Percentiles rank a stretch among this genome's conserved stretches.
phyloP scores from a whole-genome alignment of 2,797 vertebrate genomes.

The Phaenicophaeus curvirostris region DNA sequence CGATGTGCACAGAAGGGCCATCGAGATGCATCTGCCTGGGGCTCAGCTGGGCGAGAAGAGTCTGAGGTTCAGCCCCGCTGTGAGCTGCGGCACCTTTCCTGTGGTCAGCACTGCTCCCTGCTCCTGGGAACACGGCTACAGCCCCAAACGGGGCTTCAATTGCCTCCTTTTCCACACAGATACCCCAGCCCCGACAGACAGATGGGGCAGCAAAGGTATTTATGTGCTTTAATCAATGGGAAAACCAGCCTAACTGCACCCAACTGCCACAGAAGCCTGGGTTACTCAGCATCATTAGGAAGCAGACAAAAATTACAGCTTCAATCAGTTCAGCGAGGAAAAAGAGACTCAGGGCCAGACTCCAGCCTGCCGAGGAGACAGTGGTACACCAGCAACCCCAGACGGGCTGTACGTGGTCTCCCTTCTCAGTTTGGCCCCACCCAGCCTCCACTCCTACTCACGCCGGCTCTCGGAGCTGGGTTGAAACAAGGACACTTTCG shows the following conservation, averaged over 20 bases:
- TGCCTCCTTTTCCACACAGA: background rate
- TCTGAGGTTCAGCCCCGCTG: accelerated
- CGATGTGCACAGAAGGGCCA: accelerated
- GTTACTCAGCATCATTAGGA: background rate
- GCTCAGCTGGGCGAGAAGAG: background rate
- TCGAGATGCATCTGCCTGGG: background rate
- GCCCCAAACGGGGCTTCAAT: background rate
- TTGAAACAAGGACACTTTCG: background rate
- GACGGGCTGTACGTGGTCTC: background rate
- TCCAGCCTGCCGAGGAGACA: background rate
- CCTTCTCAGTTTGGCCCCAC: background rate
- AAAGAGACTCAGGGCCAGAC: background rate
- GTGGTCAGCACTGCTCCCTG: background rate
- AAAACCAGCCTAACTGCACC: background rate
- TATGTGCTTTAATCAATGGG: background rate
- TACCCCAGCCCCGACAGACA: background rate
- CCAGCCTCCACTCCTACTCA: background rate
- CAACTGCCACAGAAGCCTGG: background rate
- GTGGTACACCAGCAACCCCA: background rate
- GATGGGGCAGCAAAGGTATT: background rate
- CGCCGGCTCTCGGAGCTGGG: background rate
- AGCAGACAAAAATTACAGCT: background rate
- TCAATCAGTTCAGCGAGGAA: background rate
- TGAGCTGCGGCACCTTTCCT: background rate
- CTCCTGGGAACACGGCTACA: background rate